Base-by-base conservation (phyloP, 1,140 invertebrate genomes). In the Drosophila kepulauana region DNA sequence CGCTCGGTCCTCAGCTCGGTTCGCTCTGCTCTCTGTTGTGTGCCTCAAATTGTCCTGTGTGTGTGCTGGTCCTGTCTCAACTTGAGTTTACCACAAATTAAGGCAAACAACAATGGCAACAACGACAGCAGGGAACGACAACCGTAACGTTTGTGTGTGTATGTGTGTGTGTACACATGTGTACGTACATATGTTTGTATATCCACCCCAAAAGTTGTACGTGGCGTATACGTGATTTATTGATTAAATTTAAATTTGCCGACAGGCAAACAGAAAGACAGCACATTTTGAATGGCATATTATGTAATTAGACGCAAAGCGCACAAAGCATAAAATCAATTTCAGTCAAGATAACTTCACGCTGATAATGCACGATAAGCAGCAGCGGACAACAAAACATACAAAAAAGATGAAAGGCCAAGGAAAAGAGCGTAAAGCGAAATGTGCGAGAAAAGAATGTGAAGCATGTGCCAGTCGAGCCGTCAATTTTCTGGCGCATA, bases 171-270 rank as follows among this genome's bases (percentile, higher is more conserved):
- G 11, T 30, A 10, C 33, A 33, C 13, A 25, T 35, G n/a, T 38
- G 8, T 49, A 16, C 33, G 16, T 56, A 3, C 38, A 16, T 48
- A 15, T 56, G 52, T 16, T 20, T 58, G 52, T 64, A 66, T 51
- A 35, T 51, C 52, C 59, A 68, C 61, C 41, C 10, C 15, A 68
- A 25, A 25, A n/a, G 43, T 11, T 52, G 48, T 51, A 80, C 64
- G 38, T 63, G 73, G 30, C 85, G 81, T 81, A 84, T 84, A 76
- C 78, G 65, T 89, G 68, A 88, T 88, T 72, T 85, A 88, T 88
- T 85, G 85, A 88, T 88, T 89, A 65, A 68, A 81, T 85, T 85
- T 61, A 81, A 89, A 81, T 74, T 72, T 68, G 65, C 48, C 33
- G 41, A 25, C 52, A 33, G 25, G 77, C 61, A 68, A 58, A 70